Evolutionary conservation across 1,140 invertebrate genomes (phyloP).

Genomic region (Pseudobourletiella spinata): DNA sequence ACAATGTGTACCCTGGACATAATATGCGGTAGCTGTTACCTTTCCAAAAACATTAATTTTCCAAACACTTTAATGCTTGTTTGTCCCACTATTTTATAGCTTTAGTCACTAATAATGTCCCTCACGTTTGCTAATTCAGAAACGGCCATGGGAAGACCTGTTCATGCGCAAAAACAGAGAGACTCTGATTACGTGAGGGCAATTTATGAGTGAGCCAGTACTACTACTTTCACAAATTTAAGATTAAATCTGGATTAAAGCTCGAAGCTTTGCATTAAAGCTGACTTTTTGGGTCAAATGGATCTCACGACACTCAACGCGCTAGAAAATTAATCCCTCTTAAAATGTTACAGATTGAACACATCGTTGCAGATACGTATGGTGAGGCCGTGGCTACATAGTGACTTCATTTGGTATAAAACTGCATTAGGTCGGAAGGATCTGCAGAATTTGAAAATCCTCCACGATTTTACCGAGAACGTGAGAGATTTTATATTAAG

Average conservation of each 20-base stretch:
- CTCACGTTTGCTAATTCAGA: slow-evolving; percentile 48
- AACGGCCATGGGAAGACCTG: slow-evolving; percentile 69
- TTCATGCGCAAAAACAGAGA: slow-evolving; percentile 49
- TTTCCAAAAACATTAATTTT: neutral
- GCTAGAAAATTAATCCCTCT: too few species aligned
- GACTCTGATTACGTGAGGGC: slow-evolving; percentile 50
- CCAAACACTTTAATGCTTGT: neutral
- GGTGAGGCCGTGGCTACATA: too few species aligned
- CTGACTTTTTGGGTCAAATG: too few species aligned
- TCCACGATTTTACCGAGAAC: slow-evolving; percentile 75
- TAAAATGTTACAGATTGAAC: slow-evolving; percentile 15
- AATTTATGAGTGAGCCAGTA: slow-evolving; percentile 44
- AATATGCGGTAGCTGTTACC: slow-evolving; percentile 60
- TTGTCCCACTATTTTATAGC: neutral
- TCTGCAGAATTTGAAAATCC: slow-evolving; percentile 60
- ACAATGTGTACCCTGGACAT: slow-evolving; percentile 72
- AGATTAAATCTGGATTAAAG: too few species aligned
- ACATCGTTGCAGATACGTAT: slow-evolving; percentile 32
- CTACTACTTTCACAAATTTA: too few species aligned
- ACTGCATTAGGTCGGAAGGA: slow-evolving; percentile 65
- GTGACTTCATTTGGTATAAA: slow-evolving; percentile 67
- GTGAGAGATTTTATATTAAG: slow-evolving; percentile 39
- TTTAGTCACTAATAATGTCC: neutral
- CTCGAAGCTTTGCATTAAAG: too few species aligned
- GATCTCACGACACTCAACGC: too few species aligned